Evolutionary conservation across 2,888 invertebrate genomes (phyloP), one percentile per base, ranked within the genome.

Genomic region (Entomobrya proxima): DNA sequence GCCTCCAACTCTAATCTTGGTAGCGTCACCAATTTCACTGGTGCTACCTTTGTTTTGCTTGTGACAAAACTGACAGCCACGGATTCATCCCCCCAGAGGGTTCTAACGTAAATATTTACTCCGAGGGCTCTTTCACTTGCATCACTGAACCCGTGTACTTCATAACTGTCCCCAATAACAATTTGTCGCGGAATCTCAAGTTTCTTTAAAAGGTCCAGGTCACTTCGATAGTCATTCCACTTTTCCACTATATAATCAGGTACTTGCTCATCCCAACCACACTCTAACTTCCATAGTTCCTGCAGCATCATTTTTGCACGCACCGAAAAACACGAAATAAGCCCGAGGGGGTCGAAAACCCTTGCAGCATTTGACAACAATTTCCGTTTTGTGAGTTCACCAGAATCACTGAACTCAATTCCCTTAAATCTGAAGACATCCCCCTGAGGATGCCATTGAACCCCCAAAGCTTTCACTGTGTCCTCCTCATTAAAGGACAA

Each of bases 1-100:
- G 84, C 90, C 44, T 89, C 89, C 0, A 91, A 83, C 76, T 91
- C 91, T 18, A 91, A 69, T 21, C 88, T 27, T 30, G 91, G 91
- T 18, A 91, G 40, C 7, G 89, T 64, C n/a, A 86, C 61, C 0
- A 61, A 32, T n/a, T 24, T 24, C 0, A 89, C 83, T n/a, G 86
- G 86, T 1, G 64, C 32, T 24, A 88, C 30, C 37, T 90, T 84
- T 37, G 7, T 90, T 79, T 13, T 89, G 61, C 89, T 89, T 9
- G 89, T 61, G 30, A 86, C 78, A 5, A 90, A 9, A 27, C 88
- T 40, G 2, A 50, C 35, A 15, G 58, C 58, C 1, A 40, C 37
- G 15, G 6, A 3, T 32, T 32, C 64, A 35, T 30, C 15, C 15
- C 2, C 2, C 7, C 3, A 4, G 11, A 32, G 13, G 7, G 4